These are phyloP conservation scores for Macaria notata DNA, from an alignment of 2,888 invertebrate species.

Conservation along the genomic window DNA sequence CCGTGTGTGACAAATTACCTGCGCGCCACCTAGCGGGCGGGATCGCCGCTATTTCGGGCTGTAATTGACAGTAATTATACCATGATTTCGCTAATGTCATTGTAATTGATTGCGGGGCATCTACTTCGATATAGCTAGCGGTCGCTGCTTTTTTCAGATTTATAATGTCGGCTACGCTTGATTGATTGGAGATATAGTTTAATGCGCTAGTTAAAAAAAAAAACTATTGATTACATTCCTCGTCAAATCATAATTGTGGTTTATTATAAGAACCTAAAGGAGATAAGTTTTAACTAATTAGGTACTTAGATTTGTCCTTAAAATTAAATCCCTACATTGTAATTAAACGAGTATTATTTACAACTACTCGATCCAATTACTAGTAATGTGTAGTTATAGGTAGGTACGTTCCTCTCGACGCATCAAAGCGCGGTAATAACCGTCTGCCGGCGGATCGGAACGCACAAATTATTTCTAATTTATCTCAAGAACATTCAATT, in stretches of 20 bases:
- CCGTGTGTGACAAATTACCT: conserved; percentile 75
- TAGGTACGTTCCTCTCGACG: conserved; percentile 23
- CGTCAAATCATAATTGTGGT: too few relatives aligned
- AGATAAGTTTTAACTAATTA: too few relatives aligned
- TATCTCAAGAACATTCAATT: conserved; percentile 66
- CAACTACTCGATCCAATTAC: conserved; percentile 10
- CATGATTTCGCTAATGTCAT: conserved; percentile 25
- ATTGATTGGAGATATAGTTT: too few relatives aligned
- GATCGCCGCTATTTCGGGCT: conserved; percentile 51
- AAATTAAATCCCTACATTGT: neutral
- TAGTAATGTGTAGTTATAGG: conserved; percentile 8
- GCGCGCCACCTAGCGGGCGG: conserved; percentile 55
- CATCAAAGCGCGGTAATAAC: conserved; percentile 59
- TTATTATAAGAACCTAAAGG: too few relatives aligned
- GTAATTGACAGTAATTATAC: conserved; percentile 40
- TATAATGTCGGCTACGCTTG: too few relatives aligned
- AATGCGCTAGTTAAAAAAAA: too few relatives aligned
- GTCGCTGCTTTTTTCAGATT: too few relatives aligned
- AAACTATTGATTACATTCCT: too few relatives aligned
- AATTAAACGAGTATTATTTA: conserved; percentile 7
- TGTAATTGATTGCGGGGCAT: conserved; percentile 3
- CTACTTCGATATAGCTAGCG: too few relatives aligned
- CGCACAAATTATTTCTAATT: conserved; percentile 62
- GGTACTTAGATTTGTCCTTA: too few relatives aligned
- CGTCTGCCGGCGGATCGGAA: conserved; percentile 50